Conservation (phyloP, 2,797 vertebrate species). For the Syngnathus acus region DNA sequence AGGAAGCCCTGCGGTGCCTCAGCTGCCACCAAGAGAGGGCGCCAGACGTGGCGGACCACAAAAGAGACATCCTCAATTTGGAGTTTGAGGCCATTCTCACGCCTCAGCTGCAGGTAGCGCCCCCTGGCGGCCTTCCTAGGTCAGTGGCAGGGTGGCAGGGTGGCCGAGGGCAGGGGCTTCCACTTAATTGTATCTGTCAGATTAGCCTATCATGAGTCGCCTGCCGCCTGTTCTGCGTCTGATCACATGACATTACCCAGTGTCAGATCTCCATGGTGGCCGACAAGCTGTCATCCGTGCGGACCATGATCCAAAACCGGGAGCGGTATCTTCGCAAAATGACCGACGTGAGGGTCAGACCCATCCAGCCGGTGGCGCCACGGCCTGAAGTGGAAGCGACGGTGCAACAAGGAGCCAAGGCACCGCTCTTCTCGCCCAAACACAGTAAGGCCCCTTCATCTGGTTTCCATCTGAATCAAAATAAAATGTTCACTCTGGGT, state of each 20-base stretch:
- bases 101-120: slow-evolving; percentile 82
- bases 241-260: slow-evolving; percentile 47
- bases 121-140: not conserved
- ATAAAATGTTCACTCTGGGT: not conserved
- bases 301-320: slow-evolving; percentile 81
- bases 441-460: slow-evolving; percentile 67
- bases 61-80: slow-evolving; percentile 71
- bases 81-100: slow-evolving; percentile 84
- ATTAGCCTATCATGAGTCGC: too few species aligned
- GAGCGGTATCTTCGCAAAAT: slow-evolving; percentile 80
- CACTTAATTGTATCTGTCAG: too few species aligned
- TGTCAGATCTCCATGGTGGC: slow-evolving; percentile 76
- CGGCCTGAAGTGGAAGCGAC: slow-evolving; percentile 68
- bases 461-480: not conserved
- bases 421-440: slow-evolving; percentile 81
- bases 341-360: slow-evolving; percentile 72
- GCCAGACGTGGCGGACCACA: slow-evolving; percentile 66
- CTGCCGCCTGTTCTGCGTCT: not conserved
- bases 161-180: not conserved
- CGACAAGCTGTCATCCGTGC: slow-evolving; percentile 78
- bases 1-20: slow-evolving; percentile 81
- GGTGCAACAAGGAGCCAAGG: slow-evolving; percentile 63
- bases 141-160: not conserved
- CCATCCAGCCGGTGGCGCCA: slow-evolving; percentile 81
- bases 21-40: slow-evolving; percentile 80